Base-by-base conservation (phyloP, 30 jellyfish, hydroid and myxozoan species). In the Hydra vulgaris region DNA sequence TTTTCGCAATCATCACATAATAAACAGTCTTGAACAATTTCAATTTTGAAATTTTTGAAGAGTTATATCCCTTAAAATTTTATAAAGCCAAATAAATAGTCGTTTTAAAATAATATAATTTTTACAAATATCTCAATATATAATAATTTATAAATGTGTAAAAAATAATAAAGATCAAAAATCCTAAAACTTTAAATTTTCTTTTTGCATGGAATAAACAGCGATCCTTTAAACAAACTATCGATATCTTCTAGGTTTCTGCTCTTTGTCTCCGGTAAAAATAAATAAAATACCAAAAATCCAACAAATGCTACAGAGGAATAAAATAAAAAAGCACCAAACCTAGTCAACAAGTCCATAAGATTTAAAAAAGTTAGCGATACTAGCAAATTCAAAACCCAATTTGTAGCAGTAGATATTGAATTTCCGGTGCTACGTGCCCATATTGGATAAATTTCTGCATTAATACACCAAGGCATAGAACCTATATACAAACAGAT, bases 371-470 rank as follows among this genome's bases (percentile, higher is more conserved):
- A 90, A 7, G 97, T 85, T 17, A 85, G 71, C 0, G 97, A 86
- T 0, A 90, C 83, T 8, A 90, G 79, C 21, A 90, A 76, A 78
- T 90, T 90, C 72, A 81, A 85, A 23, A 74, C 18, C 97, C 97
- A 90, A 79, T 82, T 85, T 0, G 95, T 82, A 3, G 94, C 89
- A 3, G 97, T 85, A 7, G 97, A 76, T 56, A 77, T 81, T 0
- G 95, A 66, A 0, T 73, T 81, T 16, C 95, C 97, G 26, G 78
- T 74, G 76, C 94, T 86, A 7, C 97, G 81, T 61, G 97, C 97
- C 97, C 97, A 90, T 12, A 90, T 81, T 54, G 97, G 97, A 86
- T 90, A 90, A 15, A 90, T 90, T 69, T 90, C 97, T 54, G 95
- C 94, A 79, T 90, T 90, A 82, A 90, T 74, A n/a, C 95, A 84